Conservation (phyloP, 2,113 vertebrate species). For the Pan paniscus region DNA sequence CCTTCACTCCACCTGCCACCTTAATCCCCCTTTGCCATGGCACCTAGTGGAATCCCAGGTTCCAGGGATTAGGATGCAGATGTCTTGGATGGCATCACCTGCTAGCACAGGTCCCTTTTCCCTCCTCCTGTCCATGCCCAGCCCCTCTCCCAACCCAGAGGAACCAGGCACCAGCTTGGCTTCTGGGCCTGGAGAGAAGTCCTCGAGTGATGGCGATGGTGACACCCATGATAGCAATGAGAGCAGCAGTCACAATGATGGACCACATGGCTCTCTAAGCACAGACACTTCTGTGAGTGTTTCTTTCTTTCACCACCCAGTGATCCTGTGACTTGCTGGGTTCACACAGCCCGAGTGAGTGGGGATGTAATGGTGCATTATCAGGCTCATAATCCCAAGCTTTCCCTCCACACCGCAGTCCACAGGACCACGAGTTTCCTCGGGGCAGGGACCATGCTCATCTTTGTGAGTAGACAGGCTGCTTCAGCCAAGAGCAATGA, state of each 20-base stretch:
- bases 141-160: too few relatives aligned
- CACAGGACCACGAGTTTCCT: neutral
- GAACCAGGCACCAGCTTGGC: neutral
- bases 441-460: neutral
- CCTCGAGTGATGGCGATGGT: too few relatives aligned
- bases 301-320: neutral
- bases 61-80: too few relatives aligned
- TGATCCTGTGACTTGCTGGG: neutral
- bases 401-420: neutral
- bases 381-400: neutral
- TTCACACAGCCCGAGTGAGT: neutral
- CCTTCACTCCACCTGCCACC: neutral
- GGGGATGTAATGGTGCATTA: neutral
- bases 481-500: neutral
- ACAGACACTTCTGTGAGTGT: neutral
- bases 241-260: neutral
- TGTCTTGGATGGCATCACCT: too few relatives aligned
- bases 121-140: neutral
- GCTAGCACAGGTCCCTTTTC: neutral
- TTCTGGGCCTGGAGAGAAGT: too few relatives aligned
- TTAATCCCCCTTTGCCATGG: neutral
- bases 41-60: neutral
- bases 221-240: neutral
- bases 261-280: fast-evolving
- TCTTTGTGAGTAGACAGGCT: neutral